These are phyloP conservation scores for Calcarius lapponicus DNA, from an alignment of 2,797 vertebrate genomes.

Conservation along the genomic window DNA sequence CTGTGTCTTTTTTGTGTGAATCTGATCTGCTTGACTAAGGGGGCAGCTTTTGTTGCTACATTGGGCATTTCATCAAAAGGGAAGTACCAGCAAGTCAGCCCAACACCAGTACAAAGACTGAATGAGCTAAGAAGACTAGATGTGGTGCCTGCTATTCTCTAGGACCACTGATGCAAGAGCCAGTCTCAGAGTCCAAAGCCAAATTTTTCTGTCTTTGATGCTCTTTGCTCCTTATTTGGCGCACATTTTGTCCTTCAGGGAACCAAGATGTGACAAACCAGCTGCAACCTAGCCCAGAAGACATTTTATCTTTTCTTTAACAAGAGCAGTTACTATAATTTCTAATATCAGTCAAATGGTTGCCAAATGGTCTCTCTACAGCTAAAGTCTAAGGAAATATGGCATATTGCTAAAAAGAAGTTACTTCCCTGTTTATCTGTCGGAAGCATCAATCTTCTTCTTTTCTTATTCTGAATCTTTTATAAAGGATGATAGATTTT, in stretches of 20 bases:
- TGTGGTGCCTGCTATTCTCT: background rate
- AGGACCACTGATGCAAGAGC: background rate
- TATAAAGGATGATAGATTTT: slow-evolving; percentile 24
- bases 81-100: background rate
- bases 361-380: background rate
- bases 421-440: background rate
- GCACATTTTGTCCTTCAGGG: background rate
- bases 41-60: background rate
- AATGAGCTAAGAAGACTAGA: background rate
- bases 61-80: background rate
- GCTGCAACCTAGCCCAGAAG: background rate
- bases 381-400: background rate
- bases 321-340: background rate
- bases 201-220: background rate
- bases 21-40: background rate
- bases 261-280: background rate
- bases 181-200: background rate
- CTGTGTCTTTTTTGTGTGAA: background rate
- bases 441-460: background rate
- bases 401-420: background rate
- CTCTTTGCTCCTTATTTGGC: background rate
- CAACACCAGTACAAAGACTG: background rate
- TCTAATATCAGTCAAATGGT: background rate
- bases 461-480: slow-evolving; percentile 12
- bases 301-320: background rate